Evolutionary conservation across 2,888 invertebrate genomes (phyloP).

Genomic region (Sminthurides aquaticus): DNA sequence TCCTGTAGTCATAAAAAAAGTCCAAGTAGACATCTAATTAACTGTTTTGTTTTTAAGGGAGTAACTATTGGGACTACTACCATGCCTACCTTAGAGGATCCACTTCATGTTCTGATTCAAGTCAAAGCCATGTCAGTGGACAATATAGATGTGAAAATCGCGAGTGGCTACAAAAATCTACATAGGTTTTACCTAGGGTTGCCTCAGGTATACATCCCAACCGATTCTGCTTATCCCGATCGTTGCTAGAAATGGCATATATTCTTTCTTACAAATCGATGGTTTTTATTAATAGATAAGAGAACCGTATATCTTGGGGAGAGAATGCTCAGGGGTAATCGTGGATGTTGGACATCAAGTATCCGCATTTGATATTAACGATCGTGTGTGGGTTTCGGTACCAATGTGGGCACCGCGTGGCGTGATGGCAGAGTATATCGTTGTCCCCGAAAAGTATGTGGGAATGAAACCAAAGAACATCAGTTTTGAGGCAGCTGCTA

Average conservation of each 20-base stretch:
- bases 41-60: slow-evolving; percentile 47
- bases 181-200: slow-evolving; percentile 48
- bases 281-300: slow-evolving; percentile 23
- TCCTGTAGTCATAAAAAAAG: neutral
- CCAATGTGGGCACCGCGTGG: slow-evolving; percentile 52
- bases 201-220: slow-evolving; percentile 34
- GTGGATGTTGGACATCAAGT: slow-evolving; percentile 57
- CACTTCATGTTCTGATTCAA: slow-evolving; percentile 55
- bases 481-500: slow-evolving; percentile 56
- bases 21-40: neutral
- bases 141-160: slow-evolving; percentile 55
- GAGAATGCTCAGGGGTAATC: slow-evolving; percentile 58
- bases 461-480: slow-evolving; percentile 54
- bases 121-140: slow-evolving; percentile 58
- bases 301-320: slow-evolving; percentile 54
- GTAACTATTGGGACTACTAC: slow-evolving; percentile 51
- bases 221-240: neutral
- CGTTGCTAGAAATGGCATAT: neutral
- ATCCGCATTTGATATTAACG: slow-evolving; percentile 55
- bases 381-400: slow-evolving; percentile 56
- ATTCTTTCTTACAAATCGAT: too few relatives aligned
- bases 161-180: slow-evolving; percentile 53
- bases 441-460: slow-evolving; percentile 44
- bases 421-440: slow-evolving; percentile 41
- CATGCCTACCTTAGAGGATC: slow-evolving; percentile 51